phyloP scores from a whole-genome alignment of 2,797 vertebrate species.

The Etheostoma perlongum region DNA sequence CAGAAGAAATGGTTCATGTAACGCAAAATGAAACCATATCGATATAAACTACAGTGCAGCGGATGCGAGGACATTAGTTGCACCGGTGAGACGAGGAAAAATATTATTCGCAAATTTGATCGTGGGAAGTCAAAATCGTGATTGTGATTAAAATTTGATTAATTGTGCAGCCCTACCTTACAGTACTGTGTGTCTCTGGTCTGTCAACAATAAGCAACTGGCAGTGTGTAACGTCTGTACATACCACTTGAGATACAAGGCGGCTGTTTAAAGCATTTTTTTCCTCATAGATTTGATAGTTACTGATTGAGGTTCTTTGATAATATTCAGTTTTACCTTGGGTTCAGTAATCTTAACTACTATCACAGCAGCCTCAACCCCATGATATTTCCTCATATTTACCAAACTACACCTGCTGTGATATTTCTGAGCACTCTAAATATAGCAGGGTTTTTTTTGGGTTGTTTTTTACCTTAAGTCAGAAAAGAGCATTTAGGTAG shows the following conservation, averaged over 20 bases:
- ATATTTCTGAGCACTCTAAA: constrained; percentile 64
- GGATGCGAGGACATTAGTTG: too few relatives aligned
- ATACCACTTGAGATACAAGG: background rate
- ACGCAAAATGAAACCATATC: too few relatives aligned
- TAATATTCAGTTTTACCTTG: constrained; percentile 9
- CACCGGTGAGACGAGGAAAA: too few relatives aligned
- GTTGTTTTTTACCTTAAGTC: constrained; percentile 30
- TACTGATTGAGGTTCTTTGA: constrained; percentile 25
- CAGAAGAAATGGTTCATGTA: too few relatives aligned
- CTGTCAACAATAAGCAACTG: constrained; percentile 25
- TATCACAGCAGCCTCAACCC: constrained; percentile 32
- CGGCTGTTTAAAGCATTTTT: constrained; percentile 5
- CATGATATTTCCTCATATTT: constrained; percentile 53
- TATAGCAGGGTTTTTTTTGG: constrained; percentile 65
- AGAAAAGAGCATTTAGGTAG: constrained; percentile 52
- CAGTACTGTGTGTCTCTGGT: constrained; percentile 8
- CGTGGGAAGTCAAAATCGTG: too few relatives aligned
- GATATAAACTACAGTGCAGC: too few relatives aligned
- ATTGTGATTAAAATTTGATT: too few relatives aligned
- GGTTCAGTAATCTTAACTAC: constrained; percentile 9
- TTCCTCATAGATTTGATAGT: background rate
- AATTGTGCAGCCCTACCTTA: background rate
- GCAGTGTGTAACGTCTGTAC: background rate
- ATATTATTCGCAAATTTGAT: too few relatives aligned
- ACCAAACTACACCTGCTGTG: constrained; percentile 60